Percentiles rank a stretch among this genome's conserved stretches.
Evolutionary conservation across 2,113 vertebrate species (phyloP).

Genomic region (Passer montanus): DNA sequence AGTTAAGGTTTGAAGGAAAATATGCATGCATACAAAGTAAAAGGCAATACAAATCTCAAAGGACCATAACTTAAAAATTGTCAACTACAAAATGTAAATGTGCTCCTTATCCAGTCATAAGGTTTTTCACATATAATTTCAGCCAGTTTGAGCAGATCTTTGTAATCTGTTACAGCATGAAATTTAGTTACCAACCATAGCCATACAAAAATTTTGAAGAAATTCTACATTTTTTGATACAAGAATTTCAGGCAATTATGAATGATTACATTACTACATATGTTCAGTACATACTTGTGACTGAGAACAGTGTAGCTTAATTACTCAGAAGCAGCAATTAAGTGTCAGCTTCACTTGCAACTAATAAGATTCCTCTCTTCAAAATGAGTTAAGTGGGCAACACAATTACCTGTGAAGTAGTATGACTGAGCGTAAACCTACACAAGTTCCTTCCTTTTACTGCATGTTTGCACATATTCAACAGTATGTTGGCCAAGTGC

Average conservation of each 20-base stretch:
- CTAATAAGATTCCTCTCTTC: background rate
- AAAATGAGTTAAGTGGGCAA: background rate
- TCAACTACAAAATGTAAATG: background rate
- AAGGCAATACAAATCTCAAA: background rate
- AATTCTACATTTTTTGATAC: background rate
- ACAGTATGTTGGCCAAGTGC: background rate
- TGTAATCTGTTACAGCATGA: background rate
- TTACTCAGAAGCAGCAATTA: background rate
- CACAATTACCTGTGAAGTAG: background rate
- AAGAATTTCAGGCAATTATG: background rate
- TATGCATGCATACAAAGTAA: background rate
- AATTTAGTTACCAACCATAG: background rate
- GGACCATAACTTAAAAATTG: rapidly evolving
- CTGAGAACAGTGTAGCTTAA: background rate
- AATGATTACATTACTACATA: background rate
- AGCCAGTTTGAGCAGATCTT: background rate
- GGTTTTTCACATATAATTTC: background rate
- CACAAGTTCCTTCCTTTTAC: background rate
- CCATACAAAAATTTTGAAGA: background rate
- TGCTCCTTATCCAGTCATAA: background rate
- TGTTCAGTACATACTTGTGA: background rate
- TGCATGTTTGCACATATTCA: background rate
- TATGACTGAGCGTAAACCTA: background rate
- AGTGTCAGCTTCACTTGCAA: background rate
- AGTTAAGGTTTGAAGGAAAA: background rate